Conservation (phyloP, 2,113 vertebrate species). For the Silurus meridionalis region DNA sequence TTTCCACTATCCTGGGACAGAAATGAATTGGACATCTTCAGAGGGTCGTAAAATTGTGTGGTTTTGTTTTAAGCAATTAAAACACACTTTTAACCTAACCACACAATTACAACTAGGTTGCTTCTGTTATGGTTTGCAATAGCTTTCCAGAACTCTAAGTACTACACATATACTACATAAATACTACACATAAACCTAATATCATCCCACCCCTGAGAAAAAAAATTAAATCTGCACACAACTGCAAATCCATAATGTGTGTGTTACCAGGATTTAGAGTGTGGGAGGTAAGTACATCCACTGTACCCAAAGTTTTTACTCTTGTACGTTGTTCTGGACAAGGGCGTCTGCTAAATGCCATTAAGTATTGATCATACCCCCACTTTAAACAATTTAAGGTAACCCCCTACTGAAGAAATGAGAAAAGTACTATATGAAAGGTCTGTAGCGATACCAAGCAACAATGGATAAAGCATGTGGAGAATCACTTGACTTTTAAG, state of each 20-base stretch:
- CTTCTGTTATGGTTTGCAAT: not conserved
- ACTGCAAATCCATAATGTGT: not conserved
- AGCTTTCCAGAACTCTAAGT: not conserved
- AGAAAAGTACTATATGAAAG: not conserved
- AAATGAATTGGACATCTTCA: slow-evolving; percentile 66
- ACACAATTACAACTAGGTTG: not conserved
- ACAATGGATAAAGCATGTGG: not conserved
- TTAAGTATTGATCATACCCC: not conserved
- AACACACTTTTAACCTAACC: too few species aligned
- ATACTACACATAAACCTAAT: not conserved
- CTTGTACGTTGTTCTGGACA: too few species aligned
- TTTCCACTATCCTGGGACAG: slow-evolving; percentile 68
- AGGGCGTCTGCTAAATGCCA: too few species aligned
- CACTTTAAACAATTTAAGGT: not conserved
- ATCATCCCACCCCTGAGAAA: not conserved
- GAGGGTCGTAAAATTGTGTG: slow-evolving; percentile 26
- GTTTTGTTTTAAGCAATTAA: slow-evolving; percentile 47
- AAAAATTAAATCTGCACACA: not conserved
- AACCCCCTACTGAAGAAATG: not conserved
- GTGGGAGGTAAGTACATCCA: not conserved
- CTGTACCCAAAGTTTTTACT: not conserved
- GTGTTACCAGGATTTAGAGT: not conserved
- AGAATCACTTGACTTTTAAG: not conserved
- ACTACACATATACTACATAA: not conserved
- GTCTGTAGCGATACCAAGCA: not conserved